Percentiles rank a stretch among this genome's conserved stretches.
These are phyloP conservation scores for Leuciscus idus DNA, from an alignment of 2,113 vertebrate species.

Conservation along the genomic window DNA sequence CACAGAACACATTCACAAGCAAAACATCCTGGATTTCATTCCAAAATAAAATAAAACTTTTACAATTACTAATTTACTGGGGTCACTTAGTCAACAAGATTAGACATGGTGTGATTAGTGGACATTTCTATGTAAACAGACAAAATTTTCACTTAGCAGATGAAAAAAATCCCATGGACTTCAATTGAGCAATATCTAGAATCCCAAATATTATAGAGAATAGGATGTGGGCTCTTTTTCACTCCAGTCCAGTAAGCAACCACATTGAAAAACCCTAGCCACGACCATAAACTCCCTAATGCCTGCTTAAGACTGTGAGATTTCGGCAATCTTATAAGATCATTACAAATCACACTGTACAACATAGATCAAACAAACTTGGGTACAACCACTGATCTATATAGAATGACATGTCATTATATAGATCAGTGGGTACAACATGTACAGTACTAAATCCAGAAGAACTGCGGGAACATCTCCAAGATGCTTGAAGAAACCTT, in stretches of 20 bases:
- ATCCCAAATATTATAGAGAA: not conserved
- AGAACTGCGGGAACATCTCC: no score
- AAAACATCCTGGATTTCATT: slow-evolving; percentile 3
- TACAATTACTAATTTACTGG: not conserved
- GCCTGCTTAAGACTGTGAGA: no score
- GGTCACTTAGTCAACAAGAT: not conserved
- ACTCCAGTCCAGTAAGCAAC: not conserved
- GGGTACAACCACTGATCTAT: no score
- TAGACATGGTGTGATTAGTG: not conserved
- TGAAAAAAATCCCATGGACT: not conserved
- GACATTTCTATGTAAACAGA: not conserved
- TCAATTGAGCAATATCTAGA: not conserved
- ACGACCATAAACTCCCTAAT: not conserved
- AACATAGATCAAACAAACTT: no score
- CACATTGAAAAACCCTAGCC: not conserved
- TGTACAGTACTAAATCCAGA: no score
- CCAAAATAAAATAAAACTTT: not conserved
- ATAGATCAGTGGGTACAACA: no score
- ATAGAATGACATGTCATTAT: no score
- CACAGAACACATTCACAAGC: not conserved
- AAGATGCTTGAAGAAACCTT: no score
- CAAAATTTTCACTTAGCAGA: not conserved
- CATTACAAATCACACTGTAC: no score
- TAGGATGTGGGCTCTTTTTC: not conserved
- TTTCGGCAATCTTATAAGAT: no score